Evolutionary conservation across 1,140 invertebrate genomes (phyloP).

Genomic region (Lordiphosa mommai): DNA sequence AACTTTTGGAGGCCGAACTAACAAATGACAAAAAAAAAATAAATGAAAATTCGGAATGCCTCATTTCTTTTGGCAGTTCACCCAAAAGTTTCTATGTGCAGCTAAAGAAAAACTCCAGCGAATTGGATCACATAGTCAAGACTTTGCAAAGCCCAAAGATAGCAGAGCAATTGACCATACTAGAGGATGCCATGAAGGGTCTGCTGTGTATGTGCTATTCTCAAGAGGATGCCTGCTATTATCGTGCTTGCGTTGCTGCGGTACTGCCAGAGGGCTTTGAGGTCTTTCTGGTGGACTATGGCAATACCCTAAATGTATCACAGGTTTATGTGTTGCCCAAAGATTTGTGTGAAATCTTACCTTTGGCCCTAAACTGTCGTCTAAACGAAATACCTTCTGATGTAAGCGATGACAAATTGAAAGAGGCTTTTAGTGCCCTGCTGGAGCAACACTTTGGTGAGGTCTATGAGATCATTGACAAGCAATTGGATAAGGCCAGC

Average conservation of each 20-base stretch:
- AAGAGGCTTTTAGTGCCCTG: constrained; percentile 49
- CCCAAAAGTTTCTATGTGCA: constrained; percentile 87
- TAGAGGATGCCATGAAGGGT: not conserved
- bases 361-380: constrained; percentile 83
- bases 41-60: constrained; percentile 42
- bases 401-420: constrained; percentile 33
- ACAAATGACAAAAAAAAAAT: constrained; percentile 20
- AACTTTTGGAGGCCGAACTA: constrained; percentile 34
- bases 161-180: constrained; percentile 26
- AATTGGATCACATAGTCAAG: constrained; percentile 83
- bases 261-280: constrained; percentile 81
- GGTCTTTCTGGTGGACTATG: constrained; percentile 87
- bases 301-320: constrained; percentile 83
- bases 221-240: constrained; percentile 85
- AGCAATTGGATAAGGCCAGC: constrained; percentile 11
- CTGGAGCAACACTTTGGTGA: constrained; percentile 72
- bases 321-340: constrained; percentile 83
- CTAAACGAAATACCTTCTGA: constrained; percentile 67
- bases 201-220: constrained; percentile 83
- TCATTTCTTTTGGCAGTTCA: constrained; percentile 84
- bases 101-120: constrained; percentile 82
- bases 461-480: constrained; percentile 56
- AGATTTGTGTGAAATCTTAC: constrained; percentile 81
- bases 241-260: constrained; percentile 84
- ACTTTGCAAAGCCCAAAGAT: constrained; percentile 69